Evolutionary conservation across 2,797 vertebrate species (phyloP), one percentile per base, ranked within the genome.

Genomic region (Etheostoma nigrum): DNA sequence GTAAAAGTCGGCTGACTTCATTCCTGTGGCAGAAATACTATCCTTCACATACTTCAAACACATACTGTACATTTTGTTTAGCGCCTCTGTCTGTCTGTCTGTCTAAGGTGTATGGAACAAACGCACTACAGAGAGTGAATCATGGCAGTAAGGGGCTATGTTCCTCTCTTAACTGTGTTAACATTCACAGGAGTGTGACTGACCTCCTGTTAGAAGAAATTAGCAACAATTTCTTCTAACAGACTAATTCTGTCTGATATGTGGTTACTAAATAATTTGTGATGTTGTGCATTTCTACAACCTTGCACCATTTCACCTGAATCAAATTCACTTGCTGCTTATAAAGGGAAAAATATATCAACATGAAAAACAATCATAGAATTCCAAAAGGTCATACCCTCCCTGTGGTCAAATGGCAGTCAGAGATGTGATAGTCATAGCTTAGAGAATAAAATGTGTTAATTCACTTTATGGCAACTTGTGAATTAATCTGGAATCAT

Each of bases 321-420:
- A 79, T 87, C 55, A 67, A 67, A 85, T 86, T 30, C 76, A 82
- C 63, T 76, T 82, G 75, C 67, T 84, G 81, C 71, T 83, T 65
- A 72, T 74, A 60, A 73, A 49, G 74, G 81, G 52, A 88, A 79
- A 85, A 79, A 87, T 82, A 90, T 76, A 84, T 87, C 84, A 91
- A 86, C 79, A 74, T 84, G 86, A 88, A 86, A 87, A 90, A 74
- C n/a, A 71, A 71, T 74, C 79, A 86, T 84, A 88, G 79, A 82
- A 83, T 88, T 84, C 62, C 44, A 49, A 92, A 94, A 93, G 92
- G 91, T 92, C 86, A 86, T 58, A 70, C 59, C 53, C 79, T 86
- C 85, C 86, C 86, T 70, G 80, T 79, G 91, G 89, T 92, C 90
- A 92, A 86, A 89, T 82, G 89, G 90, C 87, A 81, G 88, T 76